phyloP scores from a whole-genome alignment of 1,140 invertebrate genomes.

The Papilio glaucus region DNA sequence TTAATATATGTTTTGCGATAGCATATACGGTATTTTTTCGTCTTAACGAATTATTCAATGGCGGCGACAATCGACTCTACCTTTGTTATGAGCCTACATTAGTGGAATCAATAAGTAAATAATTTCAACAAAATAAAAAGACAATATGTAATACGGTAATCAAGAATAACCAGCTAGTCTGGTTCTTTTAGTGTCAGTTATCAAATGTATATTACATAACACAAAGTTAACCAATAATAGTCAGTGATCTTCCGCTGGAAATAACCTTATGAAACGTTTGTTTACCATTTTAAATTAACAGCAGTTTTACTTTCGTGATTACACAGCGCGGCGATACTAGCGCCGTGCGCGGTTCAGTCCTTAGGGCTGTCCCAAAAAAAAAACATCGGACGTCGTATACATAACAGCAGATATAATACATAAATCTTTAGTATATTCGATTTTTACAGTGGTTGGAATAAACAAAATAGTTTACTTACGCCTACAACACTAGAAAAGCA shows the following conservation, averaged over 20 bases:
- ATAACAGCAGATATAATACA: not conserved
- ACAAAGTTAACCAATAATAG: constrained; percentile 13
- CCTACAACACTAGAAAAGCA: no score
- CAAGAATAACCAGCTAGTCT: not conserved
- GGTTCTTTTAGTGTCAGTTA: constrained; percentile 10
- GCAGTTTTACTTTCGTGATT: constrained; percentile 67
- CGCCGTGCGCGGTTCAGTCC: not conserved
- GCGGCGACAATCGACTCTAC: no score
- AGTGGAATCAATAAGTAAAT: no score
- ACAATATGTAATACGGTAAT: not conserved
- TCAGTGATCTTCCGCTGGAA: constrained; percentile 53
- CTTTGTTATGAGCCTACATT: no score
- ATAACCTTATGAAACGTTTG: constrained; percentile 73
- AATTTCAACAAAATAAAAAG: not conserved
- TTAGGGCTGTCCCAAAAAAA: constrained; percentile 15
- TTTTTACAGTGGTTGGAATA: no score
- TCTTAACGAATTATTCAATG: not conserved
- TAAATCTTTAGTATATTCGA: no score
- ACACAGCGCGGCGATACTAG: not conserved
- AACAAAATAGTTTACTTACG: no score
- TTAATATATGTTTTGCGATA: not conserved
- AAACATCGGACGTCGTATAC: no score
- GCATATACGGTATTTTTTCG: constrained; percentile 58
- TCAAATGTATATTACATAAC: constrained; percentile 5
- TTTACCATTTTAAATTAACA: constrained; percentile 60